phyloP scores from a whole-genome alignment of 1,140 invertebrate species.

The Episyrphus balteatus region DNA sequence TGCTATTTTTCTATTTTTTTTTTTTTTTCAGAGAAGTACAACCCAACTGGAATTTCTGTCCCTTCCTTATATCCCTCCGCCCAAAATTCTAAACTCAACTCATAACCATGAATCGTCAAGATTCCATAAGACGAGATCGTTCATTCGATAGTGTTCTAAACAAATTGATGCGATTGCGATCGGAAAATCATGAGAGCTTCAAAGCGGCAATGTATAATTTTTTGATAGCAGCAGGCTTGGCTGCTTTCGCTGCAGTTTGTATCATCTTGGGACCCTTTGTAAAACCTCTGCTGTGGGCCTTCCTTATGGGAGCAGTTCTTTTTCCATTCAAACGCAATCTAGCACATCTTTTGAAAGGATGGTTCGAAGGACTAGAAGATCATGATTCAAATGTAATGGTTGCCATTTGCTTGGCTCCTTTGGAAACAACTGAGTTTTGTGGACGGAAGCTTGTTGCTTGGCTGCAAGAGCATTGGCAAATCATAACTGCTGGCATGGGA shows the following conservation, averaged over 20 bases:
- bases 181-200: constrained; percentile 40
- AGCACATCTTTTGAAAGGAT: constrained; percentile 50
- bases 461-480: constrained; percentile 43
- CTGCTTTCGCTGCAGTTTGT: constrained; percentile 67
- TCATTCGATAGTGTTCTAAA: constrained; percentile 34
- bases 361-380: constrained; percentile 50
- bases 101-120: constrained; percentile 26
- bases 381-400: constrained; percentile 48
- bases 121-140: constrained; percentile 28
- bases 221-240: constrained; percentile 59
- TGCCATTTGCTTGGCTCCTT: constrained; percentile 55
- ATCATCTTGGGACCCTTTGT: constrained; percentile 75
- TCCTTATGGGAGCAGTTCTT: constrained; percentile 78
- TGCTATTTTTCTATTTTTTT: too few species aligned
- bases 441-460: constrained; percentile 55
- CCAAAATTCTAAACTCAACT: neutral
- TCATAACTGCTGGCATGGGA: constrained; percentile 35
- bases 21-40: too few species aligned
- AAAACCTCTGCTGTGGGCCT: constrained; percentile 84
- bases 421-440: constrained; percentile 52
- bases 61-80: too few species aligned
- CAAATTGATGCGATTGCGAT: constrained; percentile 23
- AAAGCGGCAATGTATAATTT: constrained; percentile 81
- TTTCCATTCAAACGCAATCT: constrained; percentile 72
- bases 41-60: too few species aligned